phyloP scores from a whole-genome alignment of 2,888 invertebrate species.

The Polydrusus tereticollis region DNA sequence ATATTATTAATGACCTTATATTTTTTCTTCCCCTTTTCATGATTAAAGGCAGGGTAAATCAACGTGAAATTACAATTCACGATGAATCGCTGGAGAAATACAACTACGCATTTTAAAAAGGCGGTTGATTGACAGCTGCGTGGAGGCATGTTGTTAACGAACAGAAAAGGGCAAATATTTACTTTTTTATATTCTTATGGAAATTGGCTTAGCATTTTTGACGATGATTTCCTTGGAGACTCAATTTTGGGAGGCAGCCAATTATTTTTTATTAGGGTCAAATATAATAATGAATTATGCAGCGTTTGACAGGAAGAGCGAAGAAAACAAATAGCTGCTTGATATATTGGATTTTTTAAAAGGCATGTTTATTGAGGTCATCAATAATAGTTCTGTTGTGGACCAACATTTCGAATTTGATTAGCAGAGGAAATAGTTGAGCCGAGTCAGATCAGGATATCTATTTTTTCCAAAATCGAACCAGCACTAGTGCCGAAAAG shows the following conservation, averaged over 20 bases:
- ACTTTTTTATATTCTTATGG: neutral
- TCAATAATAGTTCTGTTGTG: no score
- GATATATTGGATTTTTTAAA: no score
- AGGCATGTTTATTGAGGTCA: no score
- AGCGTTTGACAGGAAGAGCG: no score
- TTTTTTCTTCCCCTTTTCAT: neutral
- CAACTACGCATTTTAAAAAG: neutral
- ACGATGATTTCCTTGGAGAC: neutral
- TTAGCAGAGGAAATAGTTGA: no score
- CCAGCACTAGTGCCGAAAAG: no score
- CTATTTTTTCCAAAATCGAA: no score
- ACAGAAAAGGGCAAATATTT: constrained; percentile 8
- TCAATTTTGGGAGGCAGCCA: neutral
- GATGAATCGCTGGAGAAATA: neutral
- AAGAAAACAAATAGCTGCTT: no score
- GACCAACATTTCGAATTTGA: no score
- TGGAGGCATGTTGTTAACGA: neutral
- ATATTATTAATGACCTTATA: neutral
- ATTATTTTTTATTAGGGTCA: neutral
- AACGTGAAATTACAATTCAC: neutral
- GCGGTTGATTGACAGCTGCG: neutral
- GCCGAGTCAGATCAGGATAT: no score
- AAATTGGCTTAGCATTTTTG: neutral
- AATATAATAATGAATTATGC: neutral
- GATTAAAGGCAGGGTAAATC: neutral